Conservation (phyloP, 2,888 invertebrate genomes). For the Brachyptera putata region DNA sequence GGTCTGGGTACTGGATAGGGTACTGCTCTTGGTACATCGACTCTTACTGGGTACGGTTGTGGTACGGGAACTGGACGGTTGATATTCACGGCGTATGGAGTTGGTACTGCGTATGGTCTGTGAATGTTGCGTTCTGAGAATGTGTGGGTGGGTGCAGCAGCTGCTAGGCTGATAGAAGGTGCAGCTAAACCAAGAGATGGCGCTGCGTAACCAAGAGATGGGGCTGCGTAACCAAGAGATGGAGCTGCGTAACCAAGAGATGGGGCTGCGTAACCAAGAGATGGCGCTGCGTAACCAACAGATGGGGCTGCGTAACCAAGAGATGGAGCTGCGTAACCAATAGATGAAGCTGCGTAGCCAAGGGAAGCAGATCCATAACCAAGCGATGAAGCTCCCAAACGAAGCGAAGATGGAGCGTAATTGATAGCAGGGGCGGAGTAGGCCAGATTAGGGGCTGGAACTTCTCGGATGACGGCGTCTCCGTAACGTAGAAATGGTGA, state of each 20-base stretch:
- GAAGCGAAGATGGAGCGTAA: no score
- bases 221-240: not conserved
- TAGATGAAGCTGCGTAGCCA: no score
- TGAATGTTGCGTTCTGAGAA: conserved; percentile 47
- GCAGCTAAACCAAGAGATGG: not conserved
- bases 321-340: no score
- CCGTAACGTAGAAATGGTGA: not conserved
- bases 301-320: not conserved
- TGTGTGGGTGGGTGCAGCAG: conserved; percentile 6
- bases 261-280: not conserved
- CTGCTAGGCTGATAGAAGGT: not conserved
- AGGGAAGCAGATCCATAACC: no score
- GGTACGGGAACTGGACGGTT: conserved; percentile 43
- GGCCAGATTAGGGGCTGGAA: not conserved
- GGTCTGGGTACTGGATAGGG: conserved; percentile 47
- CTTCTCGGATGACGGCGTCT: not conserved
- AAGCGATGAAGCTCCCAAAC: no score
- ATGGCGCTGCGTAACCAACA: no score
- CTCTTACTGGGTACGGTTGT: conserved; percentile 42
- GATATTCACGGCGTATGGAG: conserved; percentile 50
- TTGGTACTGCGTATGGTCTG: conserved; percentile 52
- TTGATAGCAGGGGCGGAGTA: not conserved
- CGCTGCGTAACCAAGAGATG: not conserved
- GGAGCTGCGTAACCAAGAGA: no score
- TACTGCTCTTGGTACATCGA: conserved; percentile 50